Base-by-base conservation (phyloP, 2,888 invertebrate genomes). In the Philopedon plagiatum region DNA sequence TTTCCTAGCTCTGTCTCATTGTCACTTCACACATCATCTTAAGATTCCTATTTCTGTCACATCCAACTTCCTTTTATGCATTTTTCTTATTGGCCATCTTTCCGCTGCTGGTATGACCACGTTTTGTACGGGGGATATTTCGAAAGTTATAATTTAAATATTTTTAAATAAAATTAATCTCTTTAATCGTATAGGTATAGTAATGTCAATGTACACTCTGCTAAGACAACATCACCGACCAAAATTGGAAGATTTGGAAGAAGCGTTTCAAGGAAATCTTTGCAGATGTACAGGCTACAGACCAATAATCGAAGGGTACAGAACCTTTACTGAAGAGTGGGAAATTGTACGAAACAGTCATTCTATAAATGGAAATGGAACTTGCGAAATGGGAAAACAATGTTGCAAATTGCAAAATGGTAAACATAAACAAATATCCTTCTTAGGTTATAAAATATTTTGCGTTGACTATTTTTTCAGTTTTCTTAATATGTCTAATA, bases 181-280 rank as follows among this genome's bases (percentile, higher is more conserved):
- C 11, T 54, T 29, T 54, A 19, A 9, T 13, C 29, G 7, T 26
- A 21, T 15, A 69, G 69, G 69, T 26, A 96, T 98, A 72, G 95
- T 98, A 0, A 98, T 98, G 98, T 97, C 97, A 0, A 96, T 98
- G 96, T 98, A 97, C 81, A 88, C 96, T 0, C 86, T 98, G 44
- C 86, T 98, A 0, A 87, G 97, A 79, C 93, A 89, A 78, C 90
- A 90, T 44, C 88, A 90, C 0, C 89, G 89, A 80, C 94, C 97
- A 4, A 87, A 89, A 0, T 92, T 94, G 88, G 85, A 89, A n/a
- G 92, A 96, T 74, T 86, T 97, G 77, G 95, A 96, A 84, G 88
- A 90, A 5, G 91, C 94, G 0, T 91, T 95, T 77, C 95, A 95
- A 88, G 95, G 95, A 81, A 91, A 90, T 80, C 86, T 98, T 7